phyloP scores from a whole-genome alignment of 2,888 invertebrate genomes.

The Pyrochroa serraticornis region DNA sequence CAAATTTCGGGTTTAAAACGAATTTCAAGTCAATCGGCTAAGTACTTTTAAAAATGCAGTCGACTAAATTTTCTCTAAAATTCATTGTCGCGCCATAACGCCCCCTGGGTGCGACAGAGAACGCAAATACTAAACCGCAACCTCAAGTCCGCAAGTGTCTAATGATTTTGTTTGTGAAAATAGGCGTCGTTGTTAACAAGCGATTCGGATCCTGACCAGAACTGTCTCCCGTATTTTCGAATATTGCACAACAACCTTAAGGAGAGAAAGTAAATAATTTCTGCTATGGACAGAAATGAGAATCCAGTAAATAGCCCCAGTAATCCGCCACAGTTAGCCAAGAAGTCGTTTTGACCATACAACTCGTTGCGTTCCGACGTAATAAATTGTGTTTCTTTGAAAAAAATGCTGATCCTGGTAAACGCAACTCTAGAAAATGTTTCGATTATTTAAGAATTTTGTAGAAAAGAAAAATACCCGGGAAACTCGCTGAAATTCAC shows the following conservation, averaged over 20 bases:
- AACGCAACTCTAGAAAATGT: constrained; percentile 59
- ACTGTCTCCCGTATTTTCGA: constrained; percentile 55
- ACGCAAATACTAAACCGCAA: too few relatives aligned
- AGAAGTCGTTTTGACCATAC: constrained; percentile 64
- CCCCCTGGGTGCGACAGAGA: too few relatives aligned
- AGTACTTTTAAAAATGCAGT: too few relatives aligned
- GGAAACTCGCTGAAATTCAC: constrained; percentile 54
- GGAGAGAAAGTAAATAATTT: constrained; percentile 66
- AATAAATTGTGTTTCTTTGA: constrained; percentile 69
- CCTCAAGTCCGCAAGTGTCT: too few relatives aligned
- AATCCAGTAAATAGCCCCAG: constrained; percentile 69
- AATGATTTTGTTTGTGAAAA: constrained; percentile 34
- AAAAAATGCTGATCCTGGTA: constrained; percentile 71
- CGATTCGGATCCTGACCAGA: constrained; percentile 53
- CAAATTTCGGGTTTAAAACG: too few relatives aligned
- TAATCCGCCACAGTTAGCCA: constrained; percentile 65
- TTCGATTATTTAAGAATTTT: constrained; percentile 1
- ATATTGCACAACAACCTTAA: constrained; percentile 60
- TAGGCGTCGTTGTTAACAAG: constrained; percentile 42
- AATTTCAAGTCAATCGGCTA: too few relatives aligned
- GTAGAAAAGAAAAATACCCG: constrained; percentile 42
- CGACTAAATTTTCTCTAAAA: too few relatives aligned
- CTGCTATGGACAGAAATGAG: constrained; percentile 67
- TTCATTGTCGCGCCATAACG: too few relatives aligned
- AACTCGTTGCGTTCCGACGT: constrained; percentile 64